Evolutionary conservation across 1,140 invertebrate species (phyloP), one percentile per base, ranked within the genome.

Genomic region (Spodoptera frugiperda): DNA sequence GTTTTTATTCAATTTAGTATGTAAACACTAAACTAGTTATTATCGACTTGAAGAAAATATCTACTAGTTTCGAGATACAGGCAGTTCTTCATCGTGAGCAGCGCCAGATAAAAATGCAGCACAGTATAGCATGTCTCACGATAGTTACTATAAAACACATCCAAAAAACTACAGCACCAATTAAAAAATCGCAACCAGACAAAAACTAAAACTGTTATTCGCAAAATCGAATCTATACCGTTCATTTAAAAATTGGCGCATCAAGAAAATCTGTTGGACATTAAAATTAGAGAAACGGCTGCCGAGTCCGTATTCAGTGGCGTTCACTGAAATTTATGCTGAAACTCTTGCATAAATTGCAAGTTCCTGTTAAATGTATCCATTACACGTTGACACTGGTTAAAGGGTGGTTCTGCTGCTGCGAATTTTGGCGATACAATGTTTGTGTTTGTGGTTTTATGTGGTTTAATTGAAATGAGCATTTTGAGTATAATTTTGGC

Each of bases 331-430:
- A 84, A 89, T 89, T 89, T 88, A 90, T 87, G 83, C 81, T 79
- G 77, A 84, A 78, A 85, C 77, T 83, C 78, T 75, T 82, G 85
- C 89, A 91, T 91, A 91, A 89, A 90, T 90, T 88, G 87, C 87
- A 85, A 79, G 80, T 84, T 82, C 81, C 84, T 82, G 82, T 81
- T 87, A 87, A 90, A 90, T 89, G 87, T 89, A 91, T 89, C 89
- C 89, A 87, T 91, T 91, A 87, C 86, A 82, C 82, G 87, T 89
- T 87, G 86, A 89, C 89, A 83, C 74, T 78, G 80, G 48, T 84
- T 82, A 84, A 84, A 78, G 77, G 44, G 59, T 53, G 51, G 77
- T 86, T 83, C 53, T 79, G 21, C 63, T 76, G 46, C 8, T n/a
- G 79, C 79, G 46, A 57, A 21, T 17, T 17, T 55, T 4, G 33